phyloP scores from a whole-genome alignment of 35 echinoderm and acorn worm species.

The Patiria miniata region DNA sequence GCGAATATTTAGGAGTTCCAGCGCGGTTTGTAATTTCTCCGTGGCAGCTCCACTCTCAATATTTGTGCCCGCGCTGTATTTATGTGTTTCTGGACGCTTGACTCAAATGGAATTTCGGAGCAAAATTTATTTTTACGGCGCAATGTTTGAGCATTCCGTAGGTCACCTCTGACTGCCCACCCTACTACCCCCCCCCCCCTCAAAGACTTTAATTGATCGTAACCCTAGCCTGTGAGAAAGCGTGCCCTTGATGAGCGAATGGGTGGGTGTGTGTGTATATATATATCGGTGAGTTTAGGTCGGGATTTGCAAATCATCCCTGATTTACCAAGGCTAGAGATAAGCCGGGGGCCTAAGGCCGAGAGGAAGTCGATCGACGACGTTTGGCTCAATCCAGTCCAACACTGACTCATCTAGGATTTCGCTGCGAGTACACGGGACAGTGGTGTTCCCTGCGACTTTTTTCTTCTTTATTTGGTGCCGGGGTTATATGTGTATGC shows the following conservation, averaged over 20 bases:
- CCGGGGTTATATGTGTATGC: neutral
- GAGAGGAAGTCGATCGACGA: conserved; percentile 27
- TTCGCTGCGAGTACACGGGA: conserved; percentile 2
- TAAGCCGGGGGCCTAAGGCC: neutral
- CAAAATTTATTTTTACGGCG: conserved; percentile 18
- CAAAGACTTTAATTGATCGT: conserved; percentile 20
- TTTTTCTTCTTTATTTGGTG: neutral
- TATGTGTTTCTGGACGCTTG: neutral
- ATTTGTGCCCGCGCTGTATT: too few relatives aligned
- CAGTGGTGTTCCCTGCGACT: neutral
- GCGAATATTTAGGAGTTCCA: neutral
- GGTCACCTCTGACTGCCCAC: neutral
- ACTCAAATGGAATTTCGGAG: conserved; percentile 25
- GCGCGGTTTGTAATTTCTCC: neutral
- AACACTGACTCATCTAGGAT: conserved; percentile 2
- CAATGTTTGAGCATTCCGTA: conserved; percentile 13
- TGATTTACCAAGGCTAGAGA: conserved; percentile 8
- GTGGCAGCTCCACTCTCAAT: neutral
- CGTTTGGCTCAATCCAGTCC: conserved; percentile 11
- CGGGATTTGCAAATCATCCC: neutral
- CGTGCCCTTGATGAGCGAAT: conserved; percentile 10
- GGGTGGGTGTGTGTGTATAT: too few relatives aligned
- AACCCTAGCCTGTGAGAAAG: conserved; percentile 1
- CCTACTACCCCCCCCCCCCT: neutral
- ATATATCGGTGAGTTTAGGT: neutral